Evolutionary conservation across 2,888 invertebrate species (phyloP), one percentile per base, ranked within the genome.

Genomic region (Acrobasis repandana): DNA sequence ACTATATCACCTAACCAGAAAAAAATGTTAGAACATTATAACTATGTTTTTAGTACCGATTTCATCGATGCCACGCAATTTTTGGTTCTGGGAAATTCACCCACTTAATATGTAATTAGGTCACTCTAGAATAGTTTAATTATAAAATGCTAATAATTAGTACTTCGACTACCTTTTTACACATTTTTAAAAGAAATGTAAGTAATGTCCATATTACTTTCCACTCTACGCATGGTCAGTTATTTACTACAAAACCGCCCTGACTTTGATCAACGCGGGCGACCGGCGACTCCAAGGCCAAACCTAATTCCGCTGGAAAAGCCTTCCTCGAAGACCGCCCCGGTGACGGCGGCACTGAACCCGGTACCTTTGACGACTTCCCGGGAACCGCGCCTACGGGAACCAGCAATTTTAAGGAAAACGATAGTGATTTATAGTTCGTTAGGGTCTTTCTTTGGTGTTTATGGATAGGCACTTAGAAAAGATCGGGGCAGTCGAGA

Each of bases 371-470:
- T 56, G 43, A 56, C 14, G n/a, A 20, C 56, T 56, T 57, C 47
- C 47, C 47, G 57, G 57, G 57, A 57, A 34, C 57, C 9, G 33
- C 48, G 43, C 28, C 46, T 33, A 28, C 43, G 34, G 33, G 6
- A 28, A 46, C 43, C 56, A 43, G n/a, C 18, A n/a, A 43, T 5
- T 57, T 57, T 57, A 48, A 57, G 57, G 57, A 57, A 57, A 57
- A 57, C 33, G 57, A 8, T 47, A 34, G 28, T 57, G 47, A 57
- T 56, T 56, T 56, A 56, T 52, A 28, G 14, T 50, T 14, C 9
- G 20, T 50, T 20, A 20, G 50, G 8, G 1, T n/a, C n/a, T n/a
- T 28, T 11, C 11, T 50, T 28, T 20, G 9, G 8, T 28, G 28
- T 28, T 28, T 50, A 50, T 28, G n/a, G 28, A 50, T 50, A 6